Conservation (phyloP, 2,113 vertebrate genomes). For the Xenotilapia longispinis region DNA sequence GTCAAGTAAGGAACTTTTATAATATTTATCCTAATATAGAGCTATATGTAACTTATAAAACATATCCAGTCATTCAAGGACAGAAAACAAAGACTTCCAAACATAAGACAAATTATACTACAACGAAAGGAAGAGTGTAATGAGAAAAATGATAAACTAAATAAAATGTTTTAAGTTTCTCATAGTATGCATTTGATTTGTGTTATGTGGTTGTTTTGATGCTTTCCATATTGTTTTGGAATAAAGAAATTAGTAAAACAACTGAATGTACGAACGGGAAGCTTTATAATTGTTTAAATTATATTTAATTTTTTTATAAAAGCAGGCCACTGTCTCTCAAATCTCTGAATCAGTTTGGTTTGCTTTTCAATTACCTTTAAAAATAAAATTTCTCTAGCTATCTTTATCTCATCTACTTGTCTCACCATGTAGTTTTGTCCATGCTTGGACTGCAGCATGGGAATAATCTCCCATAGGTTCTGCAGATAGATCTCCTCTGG, state of each 20-base stretch:
- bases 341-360: background rate
- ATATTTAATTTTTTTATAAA: background rate
- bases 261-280: background rate
- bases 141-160: background rate
- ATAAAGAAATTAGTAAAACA: background rate
- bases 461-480: constrained; percentile 78
- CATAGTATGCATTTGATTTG: background rate
- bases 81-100: background rate
- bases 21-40: background rate
- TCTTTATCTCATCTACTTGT: background rate
- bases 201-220: background rate
- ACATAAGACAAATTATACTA: background rate
- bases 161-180: background rate
- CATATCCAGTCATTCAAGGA: background rate
- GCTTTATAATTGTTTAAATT: background rate
- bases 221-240: background rate
- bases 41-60: background rate
- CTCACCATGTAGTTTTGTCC: constrained; percentile 88
- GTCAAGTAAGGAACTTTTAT: background rate
- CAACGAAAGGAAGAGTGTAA: background rate
- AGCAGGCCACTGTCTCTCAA: background rate
- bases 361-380: background rate
- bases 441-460: constrained; percentile 90
- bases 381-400: background rate
- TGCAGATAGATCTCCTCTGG: constrained; percentile 79